phyloP scores from a whole-genome alignment of 2,797 vertebrate genomes.

The Eospalax fontanierii region DNA sequence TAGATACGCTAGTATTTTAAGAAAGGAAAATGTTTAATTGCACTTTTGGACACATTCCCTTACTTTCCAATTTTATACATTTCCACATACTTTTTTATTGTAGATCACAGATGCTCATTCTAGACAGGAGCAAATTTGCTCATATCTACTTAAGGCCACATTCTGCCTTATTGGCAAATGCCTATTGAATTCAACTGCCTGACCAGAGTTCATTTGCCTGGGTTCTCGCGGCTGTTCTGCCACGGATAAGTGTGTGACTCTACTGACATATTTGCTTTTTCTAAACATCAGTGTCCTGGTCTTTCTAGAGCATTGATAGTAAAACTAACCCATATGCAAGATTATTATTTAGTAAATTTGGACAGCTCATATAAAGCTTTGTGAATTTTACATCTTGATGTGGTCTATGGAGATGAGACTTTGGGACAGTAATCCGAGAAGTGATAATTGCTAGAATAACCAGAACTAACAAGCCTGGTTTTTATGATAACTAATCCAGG shows the following conservation, averaged over 20 bases:
- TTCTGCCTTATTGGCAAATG: background rate
- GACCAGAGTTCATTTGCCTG: background rate
- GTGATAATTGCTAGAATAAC: background rate
- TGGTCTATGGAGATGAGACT: background rate
- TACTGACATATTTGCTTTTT: background rate
- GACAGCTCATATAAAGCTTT: background rate
- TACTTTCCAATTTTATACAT: background rate
- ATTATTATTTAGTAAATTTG: background rate
- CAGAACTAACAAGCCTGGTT: background rate
- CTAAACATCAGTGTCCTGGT: background rate
- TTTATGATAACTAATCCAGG: slow-evolving; percentile 34
- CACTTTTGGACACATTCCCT: background rate
- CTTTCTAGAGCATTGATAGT: background rate
- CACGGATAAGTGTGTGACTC: background rate
- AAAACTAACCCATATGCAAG: background rate
- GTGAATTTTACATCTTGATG: background rate
- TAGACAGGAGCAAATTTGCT: background rate
- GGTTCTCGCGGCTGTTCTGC: background rate
- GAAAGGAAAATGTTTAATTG: background rate
- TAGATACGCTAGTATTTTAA: background rate
- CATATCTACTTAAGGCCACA: background rate
- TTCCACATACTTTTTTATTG: background rate
- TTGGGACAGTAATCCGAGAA: background rate
- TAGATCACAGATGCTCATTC: background rate
- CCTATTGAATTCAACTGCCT: background rate